Base-by-base conservation (phyloP, 2,888 invertebrate genomes). In the Hecatera dysodea region DNA sequence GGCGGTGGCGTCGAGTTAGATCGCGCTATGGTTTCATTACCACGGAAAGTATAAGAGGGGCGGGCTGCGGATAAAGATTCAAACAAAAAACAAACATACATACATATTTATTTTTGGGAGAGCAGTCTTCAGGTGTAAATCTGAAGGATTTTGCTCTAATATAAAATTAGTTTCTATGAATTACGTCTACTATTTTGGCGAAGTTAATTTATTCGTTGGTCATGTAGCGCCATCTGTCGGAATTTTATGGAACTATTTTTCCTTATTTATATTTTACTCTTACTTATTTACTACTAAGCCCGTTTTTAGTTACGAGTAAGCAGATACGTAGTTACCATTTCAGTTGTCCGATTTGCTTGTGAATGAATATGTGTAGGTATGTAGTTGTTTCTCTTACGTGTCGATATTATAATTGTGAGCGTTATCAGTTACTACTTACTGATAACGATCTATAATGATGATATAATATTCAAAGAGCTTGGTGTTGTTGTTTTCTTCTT, bases 1-100 rank as follows among this genome's bases (percentile, higher is more conserved):
- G 69, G 69, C 70, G 59, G 0, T 69, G 70, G 39, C 29, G 70
- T 69, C 69, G 70, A 69, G 42, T 70, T 70, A 70, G 69, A 70
- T 60, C 60, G 59, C 60, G 15, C 69, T 60, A 70, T 70, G 29
- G 60, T 70, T 70, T 50, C 29, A 7, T 69, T 70, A 0, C 29
- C 59, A 27, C n/a, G 9, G 9, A 24, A 50, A 60, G 15, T 9
- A 70, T 70, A 70, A 60, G 50, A 42, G 0, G 9, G 7, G 2
- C 29, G 60, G 0, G 4, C 29, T 9, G 1, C 6, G 1, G 0
- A 0, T 0, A 1, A 0, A 0, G 0, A 0, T 0, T 0, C 0
- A 17, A 70, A 70, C 59, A 50, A 70, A 69, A 17, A 70, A 70
- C 59, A 50, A 70, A 69, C 69, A 50, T 42, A 70, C 70, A 50